These are phyloP conservation scores for Drosophila austrosaltans DNA, from an alignment of 2,888 invertebrate genomes.

Conservation along the genomic window DNA sequence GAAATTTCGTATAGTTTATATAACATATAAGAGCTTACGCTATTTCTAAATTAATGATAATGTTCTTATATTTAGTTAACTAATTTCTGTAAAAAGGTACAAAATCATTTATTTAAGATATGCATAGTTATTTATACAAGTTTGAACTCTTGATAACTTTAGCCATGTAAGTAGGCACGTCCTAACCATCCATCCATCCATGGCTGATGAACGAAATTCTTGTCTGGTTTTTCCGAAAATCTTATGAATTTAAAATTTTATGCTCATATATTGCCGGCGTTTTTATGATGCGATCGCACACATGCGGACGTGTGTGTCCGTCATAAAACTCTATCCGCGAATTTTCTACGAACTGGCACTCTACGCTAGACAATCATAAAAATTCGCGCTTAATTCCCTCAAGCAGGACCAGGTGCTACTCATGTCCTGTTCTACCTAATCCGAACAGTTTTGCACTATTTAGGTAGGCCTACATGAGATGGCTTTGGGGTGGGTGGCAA, in stretches of 20 bases:
- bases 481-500: neutral
- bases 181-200: neutral
- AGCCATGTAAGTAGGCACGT: slow-evolving; percentile 2
- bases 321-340: slow-evolving; percentile 65
- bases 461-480: slow-evolving; percentile 60
- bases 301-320: slow-evolving; percentile 32
- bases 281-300: slow-evolving; percentile 38
- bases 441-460: slow-evolving; percentile 43
- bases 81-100: too few relatives aligned
- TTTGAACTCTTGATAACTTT: neutral
- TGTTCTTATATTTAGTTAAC: too few relatives aligned
- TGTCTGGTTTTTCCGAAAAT: slow-evolving; percentile 73
- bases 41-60: too few relatives aligned
- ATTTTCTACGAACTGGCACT: slow-evolving; percentile 58
- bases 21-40: too few relatives aligned
- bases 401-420: slow-evolving; percentile 33
- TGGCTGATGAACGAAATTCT: slow-evolving; percentile 58
- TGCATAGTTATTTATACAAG: neutral
- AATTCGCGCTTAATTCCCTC: slow-evolving; percentile 51
- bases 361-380: slow-evolving; percentile 43
- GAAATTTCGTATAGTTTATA: too few relatives aligned
- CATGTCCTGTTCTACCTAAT: neutral
- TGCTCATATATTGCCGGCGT: slow-evolving; percentile 33
- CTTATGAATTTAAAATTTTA: slow-evolving; percentile 73
- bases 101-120: neutral